These are phyloP conservation scores for Tragelaphus buxtoni DNA, from an alignment of 2,113 vertebrate genomes.

Conservation along the genomic window DNA sequence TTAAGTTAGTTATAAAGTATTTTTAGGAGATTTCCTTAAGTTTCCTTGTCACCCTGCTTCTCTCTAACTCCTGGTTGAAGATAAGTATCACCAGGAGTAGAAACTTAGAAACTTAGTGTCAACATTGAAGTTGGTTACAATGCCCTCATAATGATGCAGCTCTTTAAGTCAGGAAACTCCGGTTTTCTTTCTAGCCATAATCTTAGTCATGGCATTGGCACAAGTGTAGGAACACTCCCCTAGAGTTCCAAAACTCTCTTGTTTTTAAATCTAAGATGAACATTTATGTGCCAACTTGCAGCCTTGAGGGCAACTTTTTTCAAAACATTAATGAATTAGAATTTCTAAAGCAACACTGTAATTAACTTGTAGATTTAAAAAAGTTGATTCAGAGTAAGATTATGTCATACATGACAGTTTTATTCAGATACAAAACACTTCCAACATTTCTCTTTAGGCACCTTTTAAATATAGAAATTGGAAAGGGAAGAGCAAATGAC, in stretches of 20 bases:
- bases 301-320: conserved; percentile 47
- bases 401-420: conserved; percentile 27
- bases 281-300: conserved; percentile 36
- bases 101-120: background rate
- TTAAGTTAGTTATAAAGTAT: background rate
- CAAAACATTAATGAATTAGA: conserved; percentile 27
- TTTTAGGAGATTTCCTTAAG: background rate
- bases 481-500: background rate
- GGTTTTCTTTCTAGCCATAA: conserved; percentile 39
- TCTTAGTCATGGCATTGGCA: conserved; percentile 46
- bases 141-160: background rate
- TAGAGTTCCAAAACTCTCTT: background rate
- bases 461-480: background rate
- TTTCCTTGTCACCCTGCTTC: background rate
- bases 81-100: background rate
- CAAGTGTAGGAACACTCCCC: background rate
- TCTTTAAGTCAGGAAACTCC: conserved; percentile 48
- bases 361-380: conserved; percentile 37
- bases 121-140: background rate
- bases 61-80: background rate
- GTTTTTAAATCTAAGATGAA: conserved; percentile 39
- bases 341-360: conserved; percentile 43
- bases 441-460: background rate
- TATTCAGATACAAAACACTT: background rate
- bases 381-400: background rate